Evolutionary conservation across 2,888 invertebrate species (phyloP), one percentile per base, ranked within the genome.

Genomic region (Lasioglossum vierecki): DNA sequence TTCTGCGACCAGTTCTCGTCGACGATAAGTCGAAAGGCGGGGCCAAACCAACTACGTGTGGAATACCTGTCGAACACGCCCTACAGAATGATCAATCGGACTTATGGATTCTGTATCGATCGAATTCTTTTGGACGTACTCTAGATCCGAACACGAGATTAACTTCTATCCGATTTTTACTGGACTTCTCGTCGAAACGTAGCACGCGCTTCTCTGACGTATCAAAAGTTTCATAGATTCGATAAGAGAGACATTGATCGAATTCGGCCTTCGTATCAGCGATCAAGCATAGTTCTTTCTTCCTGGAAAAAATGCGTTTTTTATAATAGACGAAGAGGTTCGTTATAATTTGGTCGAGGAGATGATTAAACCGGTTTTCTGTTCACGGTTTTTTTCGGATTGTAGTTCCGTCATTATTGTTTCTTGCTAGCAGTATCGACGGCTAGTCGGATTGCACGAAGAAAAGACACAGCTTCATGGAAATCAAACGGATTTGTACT

Each of bases 11-110:
- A 73, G 60, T 75, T 78, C 70, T n/a, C 15, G 35, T 35, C 44
- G 13, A 66, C 30, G 26, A 72, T 76, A 68, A 85, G 8, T 15
- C 18, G 30, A 26, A 46, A 74, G 57, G 70, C 46, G 57, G 66
- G 73, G 78, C 49, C n/a, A 86, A 77, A 76, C 49, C n/a, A 86
- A 77, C 41, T 68, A 49, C 68, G 76, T 70, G 1, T 70, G 1
- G 76, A 82, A 82, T 76, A 72, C 66, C 68, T 66, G 41, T 63
- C 30, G 39, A 15, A 44, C 35, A 22, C 60, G 8, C 18, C 39
- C 9, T 8, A 18, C 35, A 30, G 15, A 15, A 44, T 6, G 35
- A 44, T 57, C 53, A 49, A 72, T 82, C 30, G 22, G 53, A 76
- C 66, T 71, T 71, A 35, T 53, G 41, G 22, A 72, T 41, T 30